These are phyloP conservation scores for Trimorus sp. DNA, from an alignment of 2,888 invertebrate genomes.

Conservation along the genomic window DNA sequence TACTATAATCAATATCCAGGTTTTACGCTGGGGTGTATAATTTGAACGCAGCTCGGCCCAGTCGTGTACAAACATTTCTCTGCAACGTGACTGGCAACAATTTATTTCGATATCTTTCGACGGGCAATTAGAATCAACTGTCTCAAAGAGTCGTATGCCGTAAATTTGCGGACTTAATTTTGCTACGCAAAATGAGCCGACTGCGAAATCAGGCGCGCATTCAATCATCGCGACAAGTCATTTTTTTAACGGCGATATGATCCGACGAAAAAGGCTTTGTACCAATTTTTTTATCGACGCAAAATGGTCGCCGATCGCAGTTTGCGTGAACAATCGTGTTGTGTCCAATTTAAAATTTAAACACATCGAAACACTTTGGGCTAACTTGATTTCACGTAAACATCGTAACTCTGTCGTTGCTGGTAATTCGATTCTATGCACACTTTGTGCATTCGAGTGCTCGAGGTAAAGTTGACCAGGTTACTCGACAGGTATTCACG, in stretches of 20 bases:
- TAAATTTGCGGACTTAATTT: not conserved
- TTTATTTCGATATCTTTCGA: slow-evolving; percentile 29
- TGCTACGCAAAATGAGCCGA: not conserved
- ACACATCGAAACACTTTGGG: slow-evolving; percentile 64
- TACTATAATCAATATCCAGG: slow-evolving; percentile 26
- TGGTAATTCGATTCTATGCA: slow-evolving; percentile 63
- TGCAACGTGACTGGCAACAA: slow-evolving; percentile 27
- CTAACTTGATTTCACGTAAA: slow-evolving; percentile 62
- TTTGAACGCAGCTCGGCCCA: slow-evolving; percentile 16
- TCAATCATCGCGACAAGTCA: too few relatives aligned
- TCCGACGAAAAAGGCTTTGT: too few relatives aligned
- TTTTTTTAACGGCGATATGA: too few relatives aligned
- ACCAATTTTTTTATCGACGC: too few relatives aligned
- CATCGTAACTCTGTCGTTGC: slow-evolving; percentile 64
- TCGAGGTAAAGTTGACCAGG: slow-evolving; percentile 61
- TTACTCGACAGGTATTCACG: slow-evolving; percentile 65
- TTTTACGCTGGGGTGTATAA: slow-evolving; percentile 18
- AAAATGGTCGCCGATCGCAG: not conserved
- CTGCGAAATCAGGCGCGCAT: too few relatives aligned
- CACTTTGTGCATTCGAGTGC: slow-evolving; percentile 57
- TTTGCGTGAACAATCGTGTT: slow-evolving; percentile 44
- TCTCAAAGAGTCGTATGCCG: slow-evolving; percentile 25
- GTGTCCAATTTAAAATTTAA: slow-evolving; percentile 61
- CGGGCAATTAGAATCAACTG: slow-evolving; percentile 24
- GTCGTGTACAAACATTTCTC: slow-evolving; percentile 25